Percentiles rank a stretch among this genome's conserved stretches.
Conservation (phyloP, 2,113 vertebrate genomes). For the Cephalophus harveyi region DNA sequence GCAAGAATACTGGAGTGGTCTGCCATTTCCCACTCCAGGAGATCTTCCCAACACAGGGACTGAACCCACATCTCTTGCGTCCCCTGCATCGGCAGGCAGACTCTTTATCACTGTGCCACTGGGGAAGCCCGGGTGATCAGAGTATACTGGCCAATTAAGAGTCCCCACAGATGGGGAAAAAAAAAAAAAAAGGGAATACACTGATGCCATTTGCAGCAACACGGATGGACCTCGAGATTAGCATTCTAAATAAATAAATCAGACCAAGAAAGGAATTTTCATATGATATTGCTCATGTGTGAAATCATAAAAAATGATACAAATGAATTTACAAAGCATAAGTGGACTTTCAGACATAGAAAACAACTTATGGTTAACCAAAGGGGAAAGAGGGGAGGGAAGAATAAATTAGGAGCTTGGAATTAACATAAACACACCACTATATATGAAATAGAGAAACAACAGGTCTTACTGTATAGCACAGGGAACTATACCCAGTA, state of each 20-base stretch:
- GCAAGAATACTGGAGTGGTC: background rate
- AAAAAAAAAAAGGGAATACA: background rate
- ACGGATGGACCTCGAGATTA: background rate
- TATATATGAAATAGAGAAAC: background rate
- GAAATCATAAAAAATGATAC: background rate
- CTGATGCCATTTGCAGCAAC: background rate
- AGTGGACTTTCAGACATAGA: background rate
- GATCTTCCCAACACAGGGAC: background rate
- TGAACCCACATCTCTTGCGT: background rate
- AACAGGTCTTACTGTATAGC: background rate
- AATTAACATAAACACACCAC: background rate
- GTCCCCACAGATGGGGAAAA: background rate
- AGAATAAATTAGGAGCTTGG: background rate
- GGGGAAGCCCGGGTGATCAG: background rate
- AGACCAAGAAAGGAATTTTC: background rate
- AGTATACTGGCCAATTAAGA: background rate
- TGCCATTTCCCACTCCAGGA: background rate
- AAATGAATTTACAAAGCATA: background rate
- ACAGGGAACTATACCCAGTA: background rate
- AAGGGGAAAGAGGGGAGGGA: background rate
- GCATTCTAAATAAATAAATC: background rate
- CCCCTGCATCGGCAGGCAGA: background rate
- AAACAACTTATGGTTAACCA: background rate
- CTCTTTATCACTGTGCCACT: background rate
- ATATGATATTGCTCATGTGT: background rate